Base-by-base conservation (phyloP, 2,888 invertebrate genomes). In the Argynnis bischoffii region DNA sequence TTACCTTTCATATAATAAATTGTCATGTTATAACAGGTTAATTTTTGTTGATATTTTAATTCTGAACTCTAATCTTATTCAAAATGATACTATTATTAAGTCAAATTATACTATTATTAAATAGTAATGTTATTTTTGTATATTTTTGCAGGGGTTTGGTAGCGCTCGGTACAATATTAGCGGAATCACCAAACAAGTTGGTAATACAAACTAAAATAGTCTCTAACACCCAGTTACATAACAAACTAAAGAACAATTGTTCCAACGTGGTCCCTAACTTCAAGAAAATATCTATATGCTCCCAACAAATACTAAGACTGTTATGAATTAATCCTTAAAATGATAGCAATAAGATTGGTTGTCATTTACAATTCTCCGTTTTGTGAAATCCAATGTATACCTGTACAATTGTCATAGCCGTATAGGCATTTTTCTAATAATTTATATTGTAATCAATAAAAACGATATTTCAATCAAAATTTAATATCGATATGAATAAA, bases 141-240 rank as follows among this genome's bases (percentile, higher is more conserved):
- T 64, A 66, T 66, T 63, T 66, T 75, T 66, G 69, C 87, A 94
- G 98, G 80, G 90, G 94, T 31, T 93, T 98, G 18, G 96, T 98
- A 18, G 95, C 95, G 0, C 86, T 97, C 46, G 97, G 97, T 57
- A 97, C 97, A 0, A 82, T 97, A 16, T 79, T 95, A 73, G 90
- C 86, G 16, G 93, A 89, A 74, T 88, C 90, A 48, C 87, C 87
- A 5, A 87, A 87, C 81, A 92, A 85, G 76, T 73, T 91, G 16
- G 79, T 81, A 41, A 84, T 93, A 50, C 88, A 89, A 77, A 82
- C 87, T 1, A 89, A 88, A 77, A 81, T 93, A 59, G 86, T 91
- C 1, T 81, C 89, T 6, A 85, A 84, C 76, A 59, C 75, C 0
- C 77, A 80, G 55, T 77, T 93, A 5, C 84, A 84, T 79, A 89